A percentile compares a stretch with the other conserved stretches of the same genome.
Evolutionary conservation across 37 sponge, comb jelly and placozoan species (phyloP).

Genomic region (Hormiphora californensis): DNA sequence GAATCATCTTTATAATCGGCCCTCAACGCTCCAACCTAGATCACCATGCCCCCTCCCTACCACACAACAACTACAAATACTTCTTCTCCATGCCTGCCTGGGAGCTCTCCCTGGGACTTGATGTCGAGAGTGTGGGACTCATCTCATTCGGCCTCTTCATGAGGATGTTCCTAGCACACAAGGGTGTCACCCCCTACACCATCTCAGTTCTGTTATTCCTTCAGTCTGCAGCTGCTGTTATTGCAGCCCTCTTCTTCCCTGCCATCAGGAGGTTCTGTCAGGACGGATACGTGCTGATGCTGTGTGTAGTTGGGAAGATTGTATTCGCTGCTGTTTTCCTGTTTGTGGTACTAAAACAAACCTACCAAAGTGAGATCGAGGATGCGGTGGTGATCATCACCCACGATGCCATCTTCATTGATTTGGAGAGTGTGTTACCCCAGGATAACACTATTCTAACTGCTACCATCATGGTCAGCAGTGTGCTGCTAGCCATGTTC

Average conservation of each 20-base stretch:
- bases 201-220: background rate
- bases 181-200: slow-evolving; percentile 17
- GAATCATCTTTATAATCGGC: background rate
- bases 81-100: background rate
- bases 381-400: background rate
- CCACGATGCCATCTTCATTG: slow-evolving; percentile 18
- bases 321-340: background rate
- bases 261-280: background rate
- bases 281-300: background rate
- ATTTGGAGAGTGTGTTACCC: background rate
- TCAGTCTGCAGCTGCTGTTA: background rate
- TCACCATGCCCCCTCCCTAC: background rate
- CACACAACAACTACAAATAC: background rate
- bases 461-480: background rate
- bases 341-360: background rate
- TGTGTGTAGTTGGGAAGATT: background rate
- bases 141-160: slow-evolving; percentile 20
- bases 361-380: background rate
- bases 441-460: background rate
- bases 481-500: background rate
- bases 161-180: slow-evolving; percentile 14
- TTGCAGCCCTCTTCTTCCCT: background rate
- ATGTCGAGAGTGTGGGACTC: slow-evolving; percentile 2
- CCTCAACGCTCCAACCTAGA: background rate
- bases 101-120: slow-evolving; percentile 7